Conservation (phyloP, 2,113 vertebrate genomes). For the Dinomys branickii region DNA sequence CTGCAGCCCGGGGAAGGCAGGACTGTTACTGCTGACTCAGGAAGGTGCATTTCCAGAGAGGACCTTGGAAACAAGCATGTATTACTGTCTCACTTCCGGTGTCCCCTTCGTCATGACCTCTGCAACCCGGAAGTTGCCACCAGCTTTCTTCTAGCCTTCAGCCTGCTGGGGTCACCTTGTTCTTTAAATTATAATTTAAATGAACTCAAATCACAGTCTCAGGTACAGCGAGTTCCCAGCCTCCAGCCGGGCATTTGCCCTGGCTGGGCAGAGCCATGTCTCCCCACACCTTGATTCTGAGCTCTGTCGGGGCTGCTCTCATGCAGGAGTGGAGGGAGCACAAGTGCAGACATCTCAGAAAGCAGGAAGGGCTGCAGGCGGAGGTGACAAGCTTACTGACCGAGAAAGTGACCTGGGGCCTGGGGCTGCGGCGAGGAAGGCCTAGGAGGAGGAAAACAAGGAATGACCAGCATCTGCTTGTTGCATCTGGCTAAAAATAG, state of each 20-base stretch:
- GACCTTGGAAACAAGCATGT: neutral
- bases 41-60: neutral
- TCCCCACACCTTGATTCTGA: neutral
- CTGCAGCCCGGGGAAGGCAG: neutral
- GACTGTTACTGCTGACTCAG: neutral
- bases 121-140: constrained; percentile 8
- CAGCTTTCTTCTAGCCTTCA: constrained; percentile 21
- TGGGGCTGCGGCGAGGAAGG: neutral
- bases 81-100: neutral
- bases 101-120: constrained; percentile 22
- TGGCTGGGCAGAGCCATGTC: neutral
- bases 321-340: neutral
- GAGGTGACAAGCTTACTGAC: neutral
- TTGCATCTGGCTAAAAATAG: constrained; percentile 57
- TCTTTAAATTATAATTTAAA: constrained; percentile 53
- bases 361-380: neutral
- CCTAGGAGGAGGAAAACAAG: neutral
- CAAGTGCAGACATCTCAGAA: constrained; percentile 12
- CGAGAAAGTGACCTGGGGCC: constrained; percentile 22
- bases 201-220: neutral
- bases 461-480: neutral
- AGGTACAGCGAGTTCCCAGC: neutral
- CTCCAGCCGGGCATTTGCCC: neutral
- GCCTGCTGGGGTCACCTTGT: neutral
- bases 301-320: neutral